Evolutionary conservation across 2,888 invertebrate species (phyloP), one percentile per base, ranked within the genome.

Genomic region (Eugnorisma glareosa): DNA sequence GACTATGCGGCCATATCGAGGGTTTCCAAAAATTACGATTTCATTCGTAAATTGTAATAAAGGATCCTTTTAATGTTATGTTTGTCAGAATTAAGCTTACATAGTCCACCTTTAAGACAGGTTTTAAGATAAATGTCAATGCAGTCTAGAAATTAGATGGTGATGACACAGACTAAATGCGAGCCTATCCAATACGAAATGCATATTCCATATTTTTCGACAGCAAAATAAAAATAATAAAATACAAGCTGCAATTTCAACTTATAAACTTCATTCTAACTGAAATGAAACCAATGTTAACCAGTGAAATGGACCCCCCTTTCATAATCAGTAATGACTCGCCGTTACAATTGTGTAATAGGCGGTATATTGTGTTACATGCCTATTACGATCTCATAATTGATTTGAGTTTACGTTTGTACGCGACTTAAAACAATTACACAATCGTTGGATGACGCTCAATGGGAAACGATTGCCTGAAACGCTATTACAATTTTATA

Each of bases 391-490:
- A 68, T 71, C 51, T 31, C 28, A 2, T 61, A 64, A 77, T 70
- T 70, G 63, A 73, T 71, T 85, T 63, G n/a, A 81, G 48, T 54
- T 48, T 75, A 75, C 54, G 64, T 75, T 67, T 64, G n/a, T 72
- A 69, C 31, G 43, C 45, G 51, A 77, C 84, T 76, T 70, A 40
- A 64, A 85, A 77, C n/a, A 70, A 77, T 79, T 79, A 71, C 66
- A 74, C 67, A 79, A 74, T 63, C n/a, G 48, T 67, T 69, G 67
- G 63, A 72, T 77, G 81, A 73, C 69, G 57, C 72, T 66, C 59
- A 74, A 69, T 77, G 35, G 59, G 77, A 80, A 80, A 76, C 80
- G 61, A 76, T 68, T 64, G 15, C 15, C 1, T 43, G 11, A 67
- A 75, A 67, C 35, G 43, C 64, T 31, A 84, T 73, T 21, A 43